Evolutionary conservation across 2,888 invertebrate genomes (phyloP), one percentile per base, ranked within the genome.

Genomic region (Piscicola geometra): DNA sequence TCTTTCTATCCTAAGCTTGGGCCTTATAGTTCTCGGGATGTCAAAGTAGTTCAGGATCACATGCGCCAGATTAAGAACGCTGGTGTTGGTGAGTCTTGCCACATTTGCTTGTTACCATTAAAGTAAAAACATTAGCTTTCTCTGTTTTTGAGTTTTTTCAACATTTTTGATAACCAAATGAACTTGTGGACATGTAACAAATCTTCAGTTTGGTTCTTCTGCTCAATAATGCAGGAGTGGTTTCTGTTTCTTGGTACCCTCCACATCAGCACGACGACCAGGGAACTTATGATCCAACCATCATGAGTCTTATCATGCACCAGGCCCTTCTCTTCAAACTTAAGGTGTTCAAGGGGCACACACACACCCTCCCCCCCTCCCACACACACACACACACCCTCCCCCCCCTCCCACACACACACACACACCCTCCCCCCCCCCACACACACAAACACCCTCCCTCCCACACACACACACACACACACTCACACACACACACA

Each of bases 21-120:
- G 0, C 85, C 87, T 52, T 89, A 89, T 82, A 88, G 88, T 81
- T 88, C 88, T 1, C 81, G 82, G 76, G 87, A 88, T 81, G 81
- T 85, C 81, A 82, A 82, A 73, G 85, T 89, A 50, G 84, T 90
- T 50, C 84, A 87, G 33, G 84, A 86, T 73, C 90, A 90, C 80
- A 89, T 90, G 87, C 85, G 87, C 79, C 88, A 89, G 83, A 87
- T 90, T 21, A 86, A 86, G 69, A 86, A 86, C 67, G 86, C 89
- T 70, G 89, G 90, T 72, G 87, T 89, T 77, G 87, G 85, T 86
- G 82, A 76, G 75, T 33, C 1, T 47, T 28, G 66, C 18, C 21
- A 5, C 32, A 36, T 25, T 32, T 66, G 30, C 28, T 69, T 68
- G 21, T 69, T 76, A 21, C 12, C n/a, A 33, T 68, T 50, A 15